Evolutionary conservation across 92 coral and sea anemone genomes (phyloP).

Genomic region (Paramuricea clavata): DNA sequence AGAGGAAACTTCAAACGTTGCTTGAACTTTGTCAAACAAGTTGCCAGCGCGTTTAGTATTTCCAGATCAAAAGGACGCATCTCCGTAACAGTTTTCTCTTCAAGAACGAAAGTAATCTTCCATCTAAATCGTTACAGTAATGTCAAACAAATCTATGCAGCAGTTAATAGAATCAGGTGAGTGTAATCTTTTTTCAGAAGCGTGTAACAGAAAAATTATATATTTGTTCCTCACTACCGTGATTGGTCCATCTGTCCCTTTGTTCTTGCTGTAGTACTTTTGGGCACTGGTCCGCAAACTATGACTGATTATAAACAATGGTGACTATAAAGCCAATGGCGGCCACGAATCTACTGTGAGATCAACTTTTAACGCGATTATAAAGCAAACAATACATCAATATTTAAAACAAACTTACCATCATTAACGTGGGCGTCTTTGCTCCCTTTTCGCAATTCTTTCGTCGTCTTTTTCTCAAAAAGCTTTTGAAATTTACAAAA

Average conservation of each 20-base stretch:
- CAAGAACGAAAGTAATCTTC: conserved; percentile 74
- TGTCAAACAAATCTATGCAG: conserved; percentile 73
- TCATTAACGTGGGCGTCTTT: too few species aligned
- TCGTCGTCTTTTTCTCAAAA: too few species aligned
- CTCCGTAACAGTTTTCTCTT: conserved; percentile 81
- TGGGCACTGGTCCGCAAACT: too few species aligned
- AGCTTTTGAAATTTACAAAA: too few species aligned
- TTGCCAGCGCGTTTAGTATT: conserved; percentile 76
- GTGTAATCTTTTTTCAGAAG: neutral
- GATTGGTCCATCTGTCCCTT: neutral
- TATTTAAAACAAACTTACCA: too few species aligned
- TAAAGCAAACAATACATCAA: too few species aligned
- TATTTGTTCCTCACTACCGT: neutral
- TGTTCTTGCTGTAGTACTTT: too few species aligned
- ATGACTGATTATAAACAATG: too few species aligned
- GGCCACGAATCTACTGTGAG: too few species aligned
- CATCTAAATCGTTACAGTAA: conserved; percentile 75
- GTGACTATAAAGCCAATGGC: too few species aligned
- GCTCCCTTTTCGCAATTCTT: too few species aligned
- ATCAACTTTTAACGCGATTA: too few species aligned
- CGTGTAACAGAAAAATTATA: neutral
- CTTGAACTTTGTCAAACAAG: conserved; percentile 77
- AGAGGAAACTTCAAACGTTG: conserved; percentile 86
- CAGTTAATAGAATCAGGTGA: conserved; percentile 72
- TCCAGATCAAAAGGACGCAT: conserved; percentile 81